These are phyloP conservation scores for Neodontobutis hainanensis DNA, from an alignment of 2,113 vertebrate species.

Conservation along the genomic window DNA sequence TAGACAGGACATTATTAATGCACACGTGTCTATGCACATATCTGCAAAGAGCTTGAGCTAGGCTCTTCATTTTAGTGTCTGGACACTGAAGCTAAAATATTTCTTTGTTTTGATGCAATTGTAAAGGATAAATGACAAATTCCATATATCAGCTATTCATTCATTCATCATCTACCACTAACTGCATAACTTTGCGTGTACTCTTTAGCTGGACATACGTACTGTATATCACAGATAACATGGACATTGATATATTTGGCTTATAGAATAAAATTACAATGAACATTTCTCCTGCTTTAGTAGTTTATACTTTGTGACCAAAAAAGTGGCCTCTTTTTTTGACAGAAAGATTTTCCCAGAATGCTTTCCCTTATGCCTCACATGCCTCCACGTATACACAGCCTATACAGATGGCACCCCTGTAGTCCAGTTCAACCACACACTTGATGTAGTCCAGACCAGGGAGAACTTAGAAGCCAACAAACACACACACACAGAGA, in stretches of 20 bases:
- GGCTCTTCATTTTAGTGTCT: not conserved
- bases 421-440: conserved; percentile 45
- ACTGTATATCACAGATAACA: too few species aligned
- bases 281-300: too few species aligned
- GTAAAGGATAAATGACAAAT: too few species aligned
- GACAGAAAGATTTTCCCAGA: not conserved
- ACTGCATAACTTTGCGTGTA: too few species aligned
- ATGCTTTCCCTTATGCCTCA: conserved; percentile 2
- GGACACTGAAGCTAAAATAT: too few species aligned
- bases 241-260: too few species aligned
- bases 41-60: not conserved
- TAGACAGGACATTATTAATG: not conserved
- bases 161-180: too few species aligned
- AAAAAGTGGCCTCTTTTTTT: not conserved
- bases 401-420: conserved; percentile 28
- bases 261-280: too few species aligned
- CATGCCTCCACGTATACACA: conserved; percentile 32
- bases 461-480: conserved; percentile 50
- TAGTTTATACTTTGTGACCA: too few species aligned
- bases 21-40: not conserved
- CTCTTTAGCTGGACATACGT: too few species aligned
- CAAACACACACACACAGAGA: conserved; percentile 43
- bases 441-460: conserved; percentile 71
- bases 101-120: too few species aligned
- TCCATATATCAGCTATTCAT: too few species aligned